A percentile compares a stretch with the other conserved stretches of the same genome.
Conservation (phyloP, 1,140 invertebrate genomes). For the Oscheius sp. region DNA sequence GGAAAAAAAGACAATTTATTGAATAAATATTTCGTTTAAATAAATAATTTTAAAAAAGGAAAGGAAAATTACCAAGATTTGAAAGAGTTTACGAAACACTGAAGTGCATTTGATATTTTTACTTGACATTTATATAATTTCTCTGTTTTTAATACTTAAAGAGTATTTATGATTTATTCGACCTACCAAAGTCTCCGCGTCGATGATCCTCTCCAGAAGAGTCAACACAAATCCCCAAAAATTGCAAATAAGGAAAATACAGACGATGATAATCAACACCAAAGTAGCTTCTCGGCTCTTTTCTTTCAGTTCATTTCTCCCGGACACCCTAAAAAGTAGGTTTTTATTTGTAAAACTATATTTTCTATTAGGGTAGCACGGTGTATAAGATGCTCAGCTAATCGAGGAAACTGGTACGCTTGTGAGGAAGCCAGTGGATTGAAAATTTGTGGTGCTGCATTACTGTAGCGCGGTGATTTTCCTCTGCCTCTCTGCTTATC, state of each 20-base stretch:
- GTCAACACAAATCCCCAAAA: slow-evolving; percentile 83
- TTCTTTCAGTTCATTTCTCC: slow-evolving; percentile 43
- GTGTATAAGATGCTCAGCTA: background rate
- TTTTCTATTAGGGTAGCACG: background rate
- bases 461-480: too few relatives aligned
- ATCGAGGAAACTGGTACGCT: too few relatives aligned
- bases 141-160: too few relatives aligned
- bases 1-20: too few relatives aligned
- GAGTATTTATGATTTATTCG: background rate
- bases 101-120: too few relatives aligned
- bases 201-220: slow-evolving; percentile 72
- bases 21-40: too few relatives aligned
- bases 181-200: slow-evolving; percentile 22
- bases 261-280: slow-evolving; percentile 87
- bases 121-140: too few relatives aligned
- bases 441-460: too few relatives aligned
- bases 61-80: too few relatives aligned
- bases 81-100: too few relatives aligned
- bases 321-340: slow-evolving; percentile 23
- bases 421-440: too few relatives aligned
- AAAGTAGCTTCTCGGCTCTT: slow-evolving; percentile 67
- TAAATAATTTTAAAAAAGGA: too few relatives aligned
- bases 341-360: background rate
- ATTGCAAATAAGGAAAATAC: slow-evolving; percentile 88
- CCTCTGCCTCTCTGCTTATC: background rate